Base-by-base conservation (phyloP, 1,140 invertebrate genomes). In the Ridgeia piscesae region DNA sequence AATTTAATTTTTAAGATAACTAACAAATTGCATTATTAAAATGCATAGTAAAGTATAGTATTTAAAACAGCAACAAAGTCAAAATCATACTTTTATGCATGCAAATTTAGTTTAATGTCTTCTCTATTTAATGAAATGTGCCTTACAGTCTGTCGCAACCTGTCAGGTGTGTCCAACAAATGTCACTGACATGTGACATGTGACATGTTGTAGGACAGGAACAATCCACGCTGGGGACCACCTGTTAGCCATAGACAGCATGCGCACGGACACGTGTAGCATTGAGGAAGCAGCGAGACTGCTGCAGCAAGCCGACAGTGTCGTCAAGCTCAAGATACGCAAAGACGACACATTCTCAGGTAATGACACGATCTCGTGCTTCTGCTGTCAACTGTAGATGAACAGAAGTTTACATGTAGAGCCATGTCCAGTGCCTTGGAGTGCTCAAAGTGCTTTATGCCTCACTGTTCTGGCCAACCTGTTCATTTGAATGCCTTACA, bases 211-310 rank as follows among this genome's bases (percentile, higher is more conserved):
- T 89, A 96, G 96, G 93, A 96, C 95, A 94, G 98, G 98, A 0
- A 98, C 98, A 11, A 96, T 99, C 42, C 97, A 98, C 88, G 96
- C 98, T 0, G 98, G 98, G 0, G 98, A 99, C 95, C 97, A 97
- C 35, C 96, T 99, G 0, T 95, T 99, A 9, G 98, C 98, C 0
- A 98, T 99, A 92, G 98, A 99, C 95, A 97, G 98, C 92, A 97
- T 98, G 93, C 97, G 97, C 17, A 96, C 98, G 92, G 97, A 98
- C 94, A 97, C 97, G 89, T 97, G 96, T 50, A 96, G 96, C 50
- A 95, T 97, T 33, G 96, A 98, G 92, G 97, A 98, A 94, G 98
- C 98, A 0, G 97, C 97, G 91, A 97, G 98, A 92, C 96, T 98
- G 91, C 95, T 98, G 17, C 97, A 98, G 94, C 96, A 96, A 8